Base-by-base conservation (phyloP, 2,797 vertebrate genomes). In the Peromyscus melanophrys region DNA sequence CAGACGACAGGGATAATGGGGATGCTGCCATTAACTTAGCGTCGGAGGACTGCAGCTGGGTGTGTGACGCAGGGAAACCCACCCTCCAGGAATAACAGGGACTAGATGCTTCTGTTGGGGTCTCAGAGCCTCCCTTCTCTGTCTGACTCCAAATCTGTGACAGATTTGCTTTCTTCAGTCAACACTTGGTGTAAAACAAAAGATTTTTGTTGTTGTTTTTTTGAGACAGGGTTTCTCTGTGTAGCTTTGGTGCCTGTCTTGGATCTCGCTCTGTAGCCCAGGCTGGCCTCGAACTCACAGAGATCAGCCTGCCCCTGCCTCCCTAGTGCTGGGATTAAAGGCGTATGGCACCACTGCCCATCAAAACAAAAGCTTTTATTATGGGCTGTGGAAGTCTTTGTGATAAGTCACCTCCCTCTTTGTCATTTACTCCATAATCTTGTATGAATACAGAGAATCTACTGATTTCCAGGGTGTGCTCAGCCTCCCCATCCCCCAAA, bases 381-480 rank as follows among this genome's bases (percentile, higher is more conserved):
- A 4, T 5, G 1, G 57, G 73, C 73, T 21, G 9, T 27, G 37
- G 59, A 19, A 5, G 49, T 69, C 19, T 37, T 40, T n/a, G 16
- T 49, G 34, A 8, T 2, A 23, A 25, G 37, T 25, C 37, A 14
- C 19, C 29, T 1, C 13, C 34, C n/a, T 78, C 80, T 10, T 19
- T 55, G 61, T 8, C 9, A 16, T 55, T 59, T 63, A 27, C 31
- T 27, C 85, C 31, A 11, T 3, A 3, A 49, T 13, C 57, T 63
- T 27, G 9, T 9, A 31, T 31, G 10, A 77, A 29, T 21, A 5
- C 16, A 63, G 76, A 55, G 71, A 88, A 29, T 5, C 23, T 37
- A 55, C 25, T 1, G 6, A 46, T 13, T 65, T 34, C 43, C n/a
- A 25, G 34, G 0, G 0, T 11, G 46, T 3, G 17, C 16, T 59